Base-by-base conservation (phyloP, 2,797 vertebrate genomes). In the Eleutherodactylus coqui region DNA sequence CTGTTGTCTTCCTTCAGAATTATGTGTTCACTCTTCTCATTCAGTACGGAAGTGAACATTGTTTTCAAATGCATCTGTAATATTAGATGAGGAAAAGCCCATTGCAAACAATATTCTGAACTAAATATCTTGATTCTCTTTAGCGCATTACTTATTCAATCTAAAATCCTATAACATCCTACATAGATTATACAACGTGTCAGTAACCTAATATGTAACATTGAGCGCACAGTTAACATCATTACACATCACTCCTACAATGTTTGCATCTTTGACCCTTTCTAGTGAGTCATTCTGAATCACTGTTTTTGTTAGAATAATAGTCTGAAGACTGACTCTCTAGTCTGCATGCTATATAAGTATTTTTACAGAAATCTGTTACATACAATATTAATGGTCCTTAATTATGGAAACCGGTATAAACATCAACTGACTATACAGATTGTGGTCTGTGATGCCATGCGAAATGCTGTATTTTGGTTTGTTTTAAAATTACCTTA, bases 271-370 rank as follows among this genome's bases (percentile, higher is more conserved):
- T 36, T 75, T 76, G 73, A 51, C 58, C 58, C 79, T 53, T 82
- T 78, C 72, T 77, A 69, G 29, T 86, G 72, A 82, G 79, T 86
- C 85, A 86, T 21, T 77, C 6, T 86, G 85, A 86, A 86, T 86
- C 85, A 86, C 29, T 77, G 70, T 82, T 82, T 76, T 83, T 69
- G 49, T 82, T 86, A 77, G 38, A 60, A 60, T 21, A 2, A 16
- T 21, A 55, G 83, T 78, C 83, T 78, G 69, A 47, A 53, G 36
- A 49, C 32, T 75, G n/a, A n/a, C 29, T 58, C 19, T 82, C 36
- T 62, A 55, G 24, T 82, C 77, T 53, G 79, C 24, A 69, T 21
- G 43, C 36, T 67, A 58, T 55, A 34, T 64, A 53, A 55, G 13
- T 55, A 24, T 58, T 27, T 76, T 81, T 67, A 49, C 36, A 82